Evolutionary conservation across 2,113 vertebrate species (phyloP).

Genomic region (Hylia prasina): DNA sequence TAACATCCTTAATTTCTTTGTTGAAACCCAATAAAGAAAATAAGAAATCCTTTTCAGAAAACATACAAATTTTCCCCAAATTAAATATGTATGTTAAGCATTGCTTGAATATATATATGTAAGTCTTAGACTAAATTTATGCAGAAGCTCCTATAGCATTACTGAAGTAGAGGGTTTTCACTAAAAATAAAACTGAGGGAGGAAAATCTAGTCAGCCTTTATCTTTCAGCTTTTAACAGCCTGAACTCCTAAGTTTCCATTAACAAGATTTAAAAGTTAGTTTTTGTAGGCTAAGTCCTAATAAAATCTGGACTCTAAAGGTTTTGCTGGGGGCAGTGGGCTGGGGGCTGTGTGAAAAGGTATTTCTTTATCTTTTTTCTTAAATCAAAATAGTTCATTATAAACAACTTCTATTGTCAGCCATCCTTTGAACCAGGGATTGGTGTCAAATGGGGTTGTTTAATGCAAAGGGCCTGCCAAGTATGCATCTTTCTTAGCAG

Average conservation of each 20-base stretch:
- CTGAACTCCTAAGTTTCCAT: background rate
- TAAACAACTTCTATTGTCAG: background rate
- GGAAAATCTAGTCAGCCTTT: background rate
- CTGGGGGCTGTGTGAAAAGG: background rate
- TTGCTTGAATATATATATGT: background rate
- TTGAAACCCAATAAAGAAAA: background rate
- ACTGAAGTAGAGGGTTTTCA: rapidly evolving
- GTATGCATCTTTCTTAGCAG: conserved; percentile 37
- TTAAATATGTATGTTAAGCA: background rate
- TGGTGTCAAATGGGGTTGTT: background rate
- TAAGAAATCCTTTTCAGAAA: background rate
- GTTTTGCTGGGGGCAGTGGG: rapidly evolving
- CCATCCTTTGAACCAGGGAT: background rate
- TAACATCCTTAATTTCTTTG: background rate
- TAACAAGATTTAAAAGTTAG: background rate
- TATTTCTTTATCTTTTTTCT: background rate
- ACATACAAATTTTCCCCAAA: background rate
- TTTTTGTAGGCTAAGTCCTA: background rate
- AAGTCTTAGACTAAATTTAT: background rate
- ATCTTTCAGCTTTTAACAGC: background rate
- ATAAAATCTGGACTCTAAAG: background rate
- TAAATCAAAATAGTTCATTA: background rate
- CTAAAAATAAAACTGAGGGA: background rate
- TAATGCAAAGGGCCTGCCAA: background rate
- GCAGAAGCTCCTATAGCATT: background rate